Evolutionary conservation across 2,113 vertebrate genomes (phyloP).

Genomic region (Pterophyllum scalare): DNA sequence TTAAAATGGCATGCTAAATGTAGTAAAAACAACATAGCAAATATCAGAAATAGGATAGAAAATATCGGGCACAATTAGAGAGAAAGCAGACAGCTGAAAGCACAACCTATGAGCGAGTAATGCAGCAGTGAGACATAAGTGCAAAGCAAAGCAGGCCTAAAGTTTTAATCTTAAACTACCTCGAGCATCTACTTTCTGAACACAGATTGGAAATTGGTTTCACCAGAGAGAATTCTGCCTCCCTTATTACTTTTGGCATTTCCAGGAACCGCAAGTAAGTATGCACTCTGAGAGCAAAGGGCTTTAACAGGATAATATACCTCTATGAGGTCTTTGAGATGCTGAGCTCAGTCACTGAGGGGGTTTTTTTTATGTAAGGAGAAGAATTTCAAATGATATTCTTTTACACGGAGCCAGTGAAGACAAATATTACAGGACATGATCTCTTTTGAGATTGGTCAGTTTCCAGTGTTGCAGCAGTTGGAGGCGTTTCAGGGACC

Average conservation of each 20-base stretch:
- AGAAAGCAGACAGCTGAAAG: not conserved
- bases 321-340: not conserved
- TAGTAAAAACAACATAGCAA: not conserved
- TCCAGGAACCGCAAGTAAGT: not conserved
- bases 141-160: not conserved
- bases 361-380: fast-evolving
- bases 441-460: fast-evolving
- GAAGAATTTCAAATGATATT: not conserved
- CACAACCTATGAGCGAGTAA: no score
- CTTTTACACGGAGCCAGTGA: not conserved
- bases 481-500: not conserved
- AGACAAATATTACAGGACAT: not conserved
- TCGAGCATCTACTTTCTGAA: not conserved
- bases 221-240: not conserved
- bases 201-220: not conserved
- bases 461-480: not conserved
- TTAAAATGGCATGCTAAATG: not conserved
- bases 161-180: not conserved
- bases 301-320: not conserved
- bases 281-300: no score
- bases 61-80: not conserved
- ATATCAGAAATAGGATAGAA: not conserved
- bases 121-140: not conserved
- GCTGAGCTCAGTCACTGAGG: not conserved
- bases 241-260: not conserved